Evolutionary conservation across 1,140 invertebrate species (phyloP), one percentile per base, ranked within the genome.

Genomic region (Aricia agestis): DNA sequence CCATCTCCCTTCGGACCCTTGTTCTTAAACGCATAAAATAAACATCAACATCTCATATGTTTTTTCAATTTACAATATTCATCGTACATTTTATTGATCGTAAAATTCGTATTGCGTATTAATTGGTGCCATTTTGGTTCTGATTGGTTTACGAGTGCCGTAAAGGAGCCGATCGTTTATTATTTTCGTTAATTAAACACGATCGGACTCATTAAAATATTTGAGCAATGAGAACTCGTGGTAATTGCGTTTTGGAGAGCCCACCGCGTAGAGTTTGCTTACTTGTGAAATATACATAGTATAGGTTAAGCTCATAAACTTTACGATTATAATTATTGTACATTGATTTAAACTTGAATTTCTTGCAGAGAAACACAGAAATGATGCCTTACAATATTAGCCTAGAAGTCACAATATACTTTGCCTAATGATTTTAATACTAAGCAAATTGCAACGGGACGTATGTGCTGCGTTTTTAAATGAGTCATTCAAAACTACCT

Each of bases 21-120:
- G 86, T 88, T 88, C 83, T 80, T 81, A 81, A 83, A 85, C 77
- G 78, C 79, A 85, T 88, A 86, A 86, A 85, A 86, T 82, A 82
- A 85, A 85, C 84, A 84, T 82, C 76, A 79, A 80, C 71, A 76
- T 76, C 71, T 73, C 75, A 75, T 74, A 75, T 76, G 32, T 78
- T 77, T 80, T 78, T 70, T 69, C 75, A 72, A 72, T 71, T 75
- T 72, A 74, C 74, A 73, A 79, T 66, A 76, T 78, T 78, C 75
- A 70, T 73, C 75, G 63, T 76, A 74, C 73, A 77, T 71, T 79
- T 80, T 80, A 80, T 78, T 75, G 74, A 15, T 73, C 68, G 74
- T 77, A 77, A 76, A 76, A 68, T 76, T 70, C 66, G 70, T 77
- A 78, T 78, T 77, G 74, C 72, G 74, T 70, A 80, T 81, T 80